Conservation (phyloP, 2,113 vertebrate genomes). For the Spermophilus dauricus region DNA sequence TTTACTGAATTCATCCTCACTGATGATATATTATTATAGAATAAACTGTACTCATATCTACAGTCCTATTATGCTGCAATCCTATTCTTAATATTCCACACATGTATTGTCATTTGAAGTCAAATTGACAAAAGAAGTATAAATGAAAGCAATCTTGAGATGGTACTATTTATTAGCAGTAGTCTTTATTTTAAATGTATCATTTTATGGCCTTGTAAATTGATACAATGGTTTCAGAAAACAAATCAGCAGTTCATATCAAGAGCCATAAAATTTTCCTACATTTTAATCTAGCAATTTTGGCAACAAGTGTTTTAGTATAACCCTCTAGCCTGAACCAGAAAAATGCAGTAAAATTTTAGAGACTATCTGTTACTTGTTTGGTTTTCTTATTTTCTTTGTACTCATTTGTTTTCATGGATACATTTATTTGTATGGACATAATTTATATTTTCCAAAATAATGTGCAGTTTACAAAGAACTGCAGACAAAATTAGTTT, state of each 20-base stretch:
- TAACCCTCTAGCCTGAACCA: neutral
- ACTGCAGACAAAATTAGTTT: neutral
- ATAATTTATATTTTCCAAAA: neutral
- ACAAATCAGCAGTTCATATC: neutral
- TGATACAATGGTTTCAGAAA: neutral
- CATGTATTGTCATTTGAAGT: neutral
- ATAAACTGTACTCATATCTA: neutral
- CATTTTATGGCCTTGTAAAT: neutral
- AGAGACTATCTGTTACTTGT: neutral
- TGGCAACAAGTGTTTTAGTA: neutral
- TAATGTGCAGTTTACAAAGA: neutral
- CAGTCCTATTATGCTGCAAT: neutral
- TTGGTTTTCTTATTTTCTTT: neutral
- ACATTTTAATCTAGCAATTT: conserved; percentile 7
- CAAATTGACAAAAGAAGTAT: neutral
- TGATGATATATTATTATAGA: neutral
- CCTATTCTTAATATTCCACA: neutral
- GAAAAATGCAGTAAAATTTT: conserved; percentile 22
- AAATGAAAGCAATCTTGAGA: neutral
- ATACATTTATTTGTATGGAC: conserved; percentile 36
- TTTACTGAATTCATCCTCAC: neutral
- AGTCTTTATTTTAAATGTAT: conserved; percentile 19
- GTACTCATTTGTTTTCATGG: neutral
- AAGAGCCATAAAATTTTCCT: neutral
- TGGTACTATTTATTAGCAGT: neutral